Evolutionary conservation across 2,888 invertebrate species (phyloP).

Genomic region (Drepana falcataria): DNA sequence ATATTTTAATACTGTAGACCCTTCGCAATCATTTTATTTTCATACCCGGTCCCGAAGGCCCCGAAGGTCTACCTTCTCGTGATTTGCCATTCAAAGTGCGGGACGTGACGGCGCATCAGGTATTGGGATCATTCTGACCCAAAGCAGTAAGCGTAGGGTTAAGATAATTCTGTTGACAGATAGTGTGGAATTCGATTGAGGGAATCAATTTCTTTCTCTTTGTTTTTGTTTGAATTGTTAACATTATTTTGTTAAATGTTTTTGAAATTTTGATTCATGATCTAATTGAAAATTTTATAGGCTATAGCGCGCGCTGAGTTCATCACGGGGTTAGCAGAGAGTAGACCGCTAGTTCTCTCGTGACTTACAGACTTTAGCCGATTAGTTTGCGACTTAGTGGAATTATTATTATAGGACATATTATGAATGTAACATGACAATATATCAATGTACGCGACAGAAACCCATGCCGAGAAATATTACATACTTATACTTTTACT

Average conservation of each 20-base stretch:
- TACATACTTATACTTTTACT: too few species aligned
- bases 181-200: slow-evolving; percentile 48
- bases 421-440: too few species aligned
- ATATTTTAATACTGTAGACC: slow-evolving; percentile 72
- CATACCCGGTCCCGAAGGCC: slow-evolving; percentile 68
- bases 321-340: too few species aligned
- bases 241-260: neutral
- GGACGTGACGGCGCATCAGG: slow-evolving; percentile 65
- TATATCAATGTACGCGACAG: too few species aligned
- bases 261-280: neutral
- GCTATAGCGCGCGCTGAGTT: too few species aligned
- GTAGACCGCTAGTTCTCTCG: too few species aligned
- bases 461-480: too few species aligned
- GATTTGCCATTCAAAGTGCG: slow-evolving; percentile 74
- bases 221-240: slow-evolving; percentile 4
- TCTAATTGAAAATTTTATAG: too few species aligned
- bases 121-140: slow-evolving; percentile 47
- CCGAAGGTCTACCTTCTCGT: slow-evolving; percentile 68
- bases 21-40: slow-evolving; percentile 76
- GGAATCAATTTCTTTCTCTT: slow-evolving; percentile 49
- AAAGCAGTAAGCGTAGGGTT: slow-evolving; percentile 41
- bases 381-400: too few species aligned
- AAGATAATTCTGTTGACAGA: slow-evolving; percentile 69
- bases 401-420: too few species aligned
- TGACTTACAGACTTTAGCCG: too few species aligned